Conservation (phyloP, 1,140 invertebrate genomes). For the Temnothorax nylanderi region DNA sequence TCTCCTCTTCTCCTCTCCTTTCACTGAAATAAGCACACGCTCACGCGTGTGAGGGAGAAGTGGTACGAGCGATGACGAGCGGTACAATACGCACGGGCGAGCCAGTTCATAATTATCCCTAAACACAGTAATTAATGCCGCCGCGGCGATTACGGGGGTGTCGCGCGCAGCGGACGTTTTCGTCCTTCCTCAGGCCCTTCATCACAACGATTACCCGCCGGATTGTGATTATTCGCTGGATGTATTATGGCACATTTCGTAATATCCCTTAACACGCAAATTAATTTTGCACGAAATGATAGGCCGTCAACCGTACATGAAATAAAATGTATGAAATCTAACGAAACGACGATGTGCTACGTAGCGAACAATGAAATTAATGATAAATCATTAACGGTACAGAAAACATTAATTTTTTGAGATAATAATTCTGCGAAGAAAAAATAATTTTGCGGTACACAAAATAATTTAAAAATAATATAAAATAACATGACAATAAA, state of each 20-base stretch:
- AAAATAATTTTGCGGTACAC: neutral
- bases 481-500: neutral
- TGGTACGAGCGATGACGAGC: constrained; percentile 44
- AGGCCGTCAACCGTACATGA: neutral
- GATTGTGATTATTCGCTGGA: constrained; percentile 68
- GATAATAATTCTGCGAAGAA: neutral
- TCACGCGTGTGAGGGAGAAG: constrained; percentile 20
- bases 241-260: constrained; percentile 49
- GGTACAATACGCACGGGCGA: constrained; percentile 66
- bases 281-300: constrained; percentile 66
- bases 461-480: neutral
- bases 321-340: constrained; percentile 24
- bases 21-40: constrained; percentile 34
- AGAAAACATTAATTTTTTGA: neutral
- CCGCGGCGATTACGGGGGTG: constrained; percentile 74
- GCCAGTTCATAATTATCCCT: constrained; percentile 75
- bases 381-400: neutral
- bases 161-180: constrained; percentile 72
- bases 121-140: constrained; percentile 81
- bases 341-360: neutral
- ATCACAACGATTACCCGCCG: constrained; percentile 73
- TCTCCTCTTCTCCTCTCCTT: neutral
- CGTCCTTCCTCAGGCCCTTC: constrained; percentile 69
- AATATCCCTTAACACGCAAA: constrained; percentile 58
- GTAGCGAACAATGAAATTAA: neutral